Evolutionary conservation across 2,113 vertebrate species (phyloP), one percentile per base, ranked within the genome.

Genomic region (Mola mola): DNA sequence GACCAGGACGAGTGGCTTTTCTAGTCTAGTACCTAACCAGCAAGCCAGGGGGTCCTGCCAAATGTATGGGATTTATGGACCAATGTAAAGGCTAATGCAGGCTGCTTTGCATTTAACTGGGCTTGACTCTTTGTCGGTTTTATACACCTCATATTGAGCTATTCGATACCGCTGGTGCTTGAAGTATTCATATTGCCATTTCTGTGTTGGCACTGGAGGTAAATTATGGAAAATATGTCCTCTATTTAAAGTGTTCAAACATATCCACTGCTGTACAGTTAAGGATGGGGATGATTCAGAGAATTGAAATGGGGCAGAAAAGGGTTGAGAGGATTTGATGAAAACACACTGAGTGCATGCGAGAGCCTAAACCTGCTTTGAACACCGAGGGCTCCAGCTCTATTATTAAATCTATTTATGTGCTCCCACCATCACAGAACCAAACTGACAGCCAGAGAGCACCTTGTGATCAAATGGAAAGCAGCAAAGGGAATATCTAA

Each of bases 151-250:
- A 93, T 93, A 91, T 90, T 90, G 79, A 88, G 74, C 83, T 88
- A 90, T 46, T 88, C 28, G 0, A 43, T 33, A 84, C 82, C 21
- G 49, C 81, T 1, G 1, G 67, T 87, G 81, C 87, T 77, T 92
- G 85, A 91, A 91, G 93, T 92, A 94, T 93, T 94, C 91, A 94
- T 91, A 81, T 84, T 72, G 75, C 80, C 69, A 86, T 90, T 49
- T 87, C 75, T 89, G 85, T 89, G 83, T 85, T 71, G 79, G 60
- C 87, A 88, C 88, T 71, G 72, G 84, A 88, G 88, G 91, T 93
- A 93, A 93, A 93, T 93, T 93, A 93, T 92, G 83, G 80, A 91
- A 93, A 94, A 93, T 88, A 87, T 86, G 89, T 91, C 93, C 93
- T 93, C 89, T 87, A 89, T 91, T 93, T 92, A 90, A 88, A 92